Base-by-base conservation (phyloP, 1,140 invertebrate species). In the Lepidurus apus region DNA sequence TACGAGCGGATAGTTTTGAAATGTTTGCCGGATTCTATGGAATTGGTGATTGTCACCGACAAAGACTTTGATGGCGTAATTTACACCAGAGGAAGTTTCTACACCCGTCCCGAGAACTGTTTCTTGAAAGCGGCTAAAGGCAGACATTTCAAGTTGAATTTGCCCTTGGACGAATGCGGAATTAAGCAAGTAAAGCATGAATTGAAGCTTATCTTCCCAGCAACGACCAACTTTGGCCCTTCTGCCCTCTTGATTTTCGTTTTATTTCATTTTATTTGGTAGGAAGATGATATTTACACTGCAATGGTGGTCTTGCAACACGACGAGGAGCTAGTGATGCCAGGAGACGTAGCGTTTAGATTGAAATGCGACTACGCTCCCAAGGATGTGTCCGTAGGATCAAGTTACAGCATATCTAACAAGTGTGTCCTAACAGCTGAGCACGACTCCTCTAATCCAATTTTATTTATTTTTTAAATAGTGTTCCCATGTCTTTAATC, bases 311-410 rank as follows among this genome's bases (percentile, higher is more conserved):
- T 90, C 11, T 84, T 90, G 21, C 89, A 90, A 81, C 87, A 90
- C 80, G 89, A 90, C 82, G 88, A 89, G 47, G 89, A 90, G 78
- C 81, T 90, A 7, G 87, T 90, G 77, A 89, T 89, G 76, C 89
- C 89, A 2, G 89, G 89, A 1, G 89, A 90, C 83, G 87, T 88
- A 9, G 89, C 89, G 73, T 90, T 90, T 82, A 87, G 86, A 74
- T 81, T 90, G 73, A 87, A 89, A 83, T 90, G 89, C 81, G 88
- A 89, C 84, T 89, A 89, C 81, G 86, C 85, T 78, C 85, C 86
- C 13, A 83, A 86, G 74, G 86, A 86, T 77, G 77, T 87, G 47
- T 86, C 86, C 43, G 87, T 89, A 34, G 85, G 86, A 77, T 87
- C 88, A 42, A 85, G 78, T n/a, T 13, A 81, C 43, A 8, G 76